A percentile compares a stretch with the other conserved stretches of the same genome.
These are phyloP conservation scores for Antheraea assamensis DNA, from an alignment of 2,888 invertebrate species.

Conservation along the genomic window DNA sequence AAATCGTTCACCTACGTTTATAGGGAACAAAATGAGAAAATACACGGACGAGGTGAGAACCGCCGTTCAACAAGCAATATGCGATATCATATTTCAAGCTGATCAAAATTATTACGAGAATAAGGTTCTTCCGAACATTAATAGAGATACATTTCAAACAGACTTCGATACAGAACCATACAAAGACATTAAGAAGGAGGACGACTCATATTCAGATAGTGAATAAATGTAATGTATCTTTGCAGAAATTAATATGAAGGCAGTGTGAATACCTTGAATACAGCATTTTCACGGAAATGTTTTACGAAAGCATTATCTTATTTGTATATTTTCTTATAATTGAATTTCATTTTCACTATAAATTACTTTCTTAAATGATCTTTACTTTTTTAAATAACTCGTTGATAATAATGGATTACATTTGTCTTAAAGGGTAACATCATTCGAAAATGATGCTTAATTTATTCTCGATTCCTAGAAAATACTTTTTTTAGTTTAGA, in stretches of 20 bases:
- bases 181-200: neutral
- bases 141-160: neutral
- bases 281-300: neutral
- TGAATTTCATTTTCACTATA: neutral
- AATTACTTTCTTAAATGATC: neutral
- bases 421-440: neutral
- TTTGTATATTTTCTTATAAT: neutral
- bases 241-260: neutral
- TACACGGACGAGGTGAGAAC: neutral
- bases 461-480: neutral
- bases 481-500: neutral
- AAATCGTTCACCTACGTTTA: neutral
- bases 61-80: conserved; percentile 1
- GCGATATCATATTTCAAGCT: conserved; percentile 8
- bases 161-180: neutral
- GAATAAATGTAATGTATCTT: neutral
- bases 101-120: neutral
- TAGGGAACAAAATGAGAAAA: neutral
- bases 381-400: neutral
- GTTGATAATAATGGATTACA: neutral
- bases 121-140: neutral
- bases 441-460: neutral
- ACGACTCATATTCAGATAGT: neutral
- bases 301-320: neutral
- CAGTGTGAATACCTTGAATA: neutral